phyloP scores from a whole-genome alignment of 2,113 vertebrate genomes.

The Pithys albifrons region DNA sequence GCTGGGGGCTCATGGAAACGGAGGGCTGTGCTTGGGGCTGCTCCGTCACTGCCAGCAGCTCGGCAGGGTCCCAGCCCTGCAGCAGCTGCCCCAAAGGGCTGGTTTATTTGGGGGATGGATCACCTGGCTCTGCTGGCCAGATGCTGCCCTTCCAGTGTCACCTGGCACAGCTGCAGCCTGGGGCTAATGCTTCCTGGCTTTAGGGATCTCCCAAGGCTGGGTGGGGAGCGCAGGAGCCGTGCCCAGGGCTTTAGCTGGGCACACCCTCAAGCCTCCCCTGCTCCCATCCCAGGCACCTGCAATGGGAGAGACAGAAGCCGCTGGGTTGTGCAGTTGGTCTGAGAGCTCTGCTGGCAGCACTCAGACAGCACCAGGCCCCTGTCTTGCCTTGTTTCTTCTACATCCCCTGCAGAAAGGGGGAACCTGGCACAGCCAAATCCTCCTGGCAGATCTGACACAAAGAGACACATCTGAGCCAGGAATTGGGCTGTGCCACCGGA shows the following conservation, averaged over 20 bases:
- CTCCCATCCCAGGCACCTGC: not conserved
- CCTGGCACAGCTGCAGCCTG: not conserved
- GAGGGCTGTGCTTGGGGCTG: accelerated
- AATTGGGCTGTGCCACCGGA: not conserved
- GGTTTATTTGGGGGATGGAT: not conserved
- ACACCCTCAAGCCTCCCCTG: not conserved
- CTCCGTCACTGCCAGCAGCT: not conserved
- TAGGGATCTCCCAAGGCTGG: accelerated
- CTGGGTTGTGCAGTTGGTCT: not conserved
- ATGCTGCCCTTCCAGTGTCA: not conserved
- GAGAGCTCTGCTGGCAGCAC: not conserved
- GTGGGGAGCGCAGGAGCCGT: too few species aligned
- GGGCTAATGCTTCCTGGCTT: not conserved
- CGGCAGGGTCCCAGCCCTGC: accelerated
- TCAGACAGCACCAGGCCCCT: not conserved
- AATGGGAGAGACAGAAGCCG: accelerated
- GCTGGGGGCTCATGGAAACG: accelerated
- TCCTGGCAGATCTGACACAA: not conserved
- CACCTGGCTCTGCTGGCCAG: not conserved
- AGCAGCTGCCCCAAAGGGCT: not conserved
- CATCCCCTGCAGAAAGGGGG: not conserved
- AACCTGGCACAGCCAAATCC: not conserved
- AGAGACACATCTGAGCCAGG: not conserved
- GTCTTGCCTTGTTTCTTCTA: not conserved
- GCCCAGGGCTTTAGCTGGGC: not conserved